Conservation (phyloP, 2,113 vertebrate species). For the Phycodurus eques region DNA sequence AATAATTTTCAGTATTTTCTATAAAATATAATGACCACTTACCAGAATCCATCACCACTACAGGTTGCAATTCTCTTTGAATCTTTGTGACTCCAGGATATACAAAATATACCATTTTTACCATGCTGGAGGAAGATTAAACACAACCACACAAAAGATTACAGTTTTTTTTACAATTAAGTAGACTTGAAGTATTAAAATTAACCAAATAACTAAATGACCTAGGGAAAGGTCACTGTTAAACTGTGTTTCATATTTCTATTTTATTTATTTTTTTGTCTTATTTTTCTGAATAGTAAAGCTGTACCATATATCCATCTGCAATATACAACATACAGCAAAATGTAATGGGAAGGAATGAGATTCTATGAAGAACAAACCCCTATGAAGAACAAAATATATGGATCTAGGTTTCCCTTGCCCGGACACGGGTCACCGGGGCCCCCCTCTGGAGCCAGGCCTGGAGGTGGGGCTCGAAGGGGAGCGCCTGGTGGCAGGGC, state of each 20-base stretch:
- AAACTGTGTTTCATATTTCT: background rate
- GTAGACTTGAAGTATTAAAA: background rate
- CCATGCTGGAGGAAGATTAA: conserved; percentile 80
- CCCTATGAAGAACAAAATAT: too few relatives aligned
- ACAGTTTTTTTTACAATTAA: background rate
- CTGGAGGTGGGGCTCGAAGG: too few relatives aligned
- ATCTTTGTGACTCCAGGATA: conserved; percentile 99
- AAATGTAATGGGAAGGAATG: background rate
- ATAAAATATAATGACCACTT: conserved; percentile 47
- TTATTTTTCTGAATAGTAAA: background rate
- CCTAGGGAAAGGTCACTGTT: background rate
- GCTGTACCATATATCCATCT: background rate
- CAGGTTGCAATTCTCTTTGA: conserved; percentile 97
- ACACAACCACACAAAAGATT: background rate
- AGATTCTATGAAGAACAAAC: background rate
- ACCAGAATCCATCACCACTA: conserved; percentile 95
- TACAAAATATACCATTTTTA: conserved; percentile 95
- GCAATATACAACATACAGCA: background rate
- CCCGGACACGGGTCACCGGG: too few relatives aligned
- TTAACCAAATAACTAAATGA: background rate
- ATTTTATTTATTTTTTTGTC: background rate
- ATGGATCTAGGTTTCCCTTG: too few relatives aligned
- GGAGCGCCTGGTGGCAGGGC: too few relatives aligned
- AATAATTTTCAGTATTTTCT: too few relatives aligned
- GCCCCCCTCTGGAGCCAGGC: too few relatives aligned